Evolutionary conservation across 2,797 vertebrate genomes (phyloP).

Genomic region (Cossypha dichroa): DNA sequence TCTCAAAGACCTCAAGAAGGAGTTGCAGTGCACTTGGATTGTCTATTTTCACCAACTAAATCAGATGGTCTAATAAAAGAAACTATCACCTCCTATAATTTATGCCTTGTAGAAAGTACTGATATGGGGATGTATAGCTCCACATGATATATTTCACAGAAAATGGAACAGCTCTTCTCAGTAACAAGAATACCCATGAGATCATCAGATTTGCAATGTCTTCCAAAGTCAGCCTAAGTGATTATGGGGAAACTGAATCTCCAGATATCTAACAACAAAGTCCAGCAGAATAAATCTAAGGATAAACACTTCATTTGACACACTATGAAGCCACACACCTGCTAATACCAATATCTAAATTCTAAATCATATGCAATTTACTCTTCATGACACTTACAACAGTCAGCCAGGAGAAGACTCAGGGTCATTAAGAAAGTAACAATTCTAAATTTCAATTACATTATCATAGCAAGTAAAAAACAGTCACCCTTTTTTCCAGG

Average conservation of each 20-base stretch:
- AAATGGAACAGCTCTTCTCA: background rate
- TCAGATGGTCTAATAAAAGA: background rate
- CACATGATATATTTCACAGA: background rate
- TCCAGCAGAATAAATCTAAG: constrained; percentile 7
- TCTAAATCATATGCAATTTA: background rate
- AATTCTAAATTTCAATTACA: background rate
- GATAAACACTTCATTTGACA: background rate
- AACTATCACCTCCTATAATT: background rate
- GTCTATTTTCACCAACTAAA: background rate
- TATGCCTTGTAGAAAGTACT: background rate
- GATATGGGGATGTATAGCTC: background rate
- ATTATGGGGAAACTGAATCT: background rate
- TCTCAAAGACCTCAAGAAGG: background rate
- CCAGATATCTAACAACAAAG: background rate
- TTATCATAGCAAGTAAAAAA: background rate
- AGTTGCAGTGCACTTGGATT: background rate
- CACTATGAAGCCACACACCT: background rate
- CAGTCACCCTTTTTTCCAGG: background rate
- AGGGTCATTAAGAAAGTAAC: background rate
- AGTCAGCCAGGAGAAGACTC: background rate
- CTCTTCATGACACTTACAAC: background rate
- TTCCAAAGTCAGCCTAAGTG: background rate
- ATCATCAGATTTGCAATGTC: background rate
- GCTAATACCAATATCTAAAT: constrained; percentile 1
- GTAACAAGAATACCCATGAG: background rate